These are phyloP conservation scores for Poliocrania exsul DNA, from an alignment of 2,797 vertebrate genomes.

Conservation along the genomic window DNA sequence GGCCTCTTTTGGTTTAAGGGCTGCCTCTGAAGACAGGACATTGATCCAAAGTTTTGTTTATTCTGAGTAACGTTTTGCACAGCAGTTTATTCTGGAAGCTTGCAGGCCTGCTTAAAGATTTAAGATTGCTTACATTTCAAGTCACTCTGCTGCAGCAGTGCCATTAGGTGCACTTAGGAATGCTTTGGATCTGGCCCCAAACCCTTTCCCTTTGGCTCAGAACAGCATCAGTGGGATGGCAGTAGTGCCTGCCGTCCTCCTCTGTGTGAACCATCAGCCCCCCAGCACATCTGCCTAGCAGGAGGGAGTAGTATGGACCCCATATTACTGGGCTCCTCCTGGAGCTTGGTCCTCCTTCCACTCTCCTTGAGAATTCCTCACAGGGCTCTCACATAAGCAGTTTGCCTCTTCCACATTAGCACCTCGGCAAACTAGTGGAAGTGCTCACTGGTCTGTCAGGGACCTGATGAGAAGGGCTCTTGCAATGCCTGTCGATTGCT, in stretches of 20 bases:
- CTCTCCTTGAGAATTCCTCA: not conserved
- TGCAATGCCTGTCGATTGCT: not conserved
- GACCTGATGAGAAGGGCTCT: not conserved
- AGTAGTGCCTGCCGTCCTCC: accelerated
- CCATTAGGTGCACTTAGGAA: not conserved
- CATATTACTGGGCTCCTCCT: accelerated
- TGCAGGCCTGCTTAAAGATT: not conserved
- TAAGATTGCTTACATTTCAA: not conserved
- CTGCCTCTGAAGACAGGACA: not conserved
- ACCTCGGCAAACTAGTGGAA: not conserved
- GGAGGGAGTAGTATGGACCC: accelerated
- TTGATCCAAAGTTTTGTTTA: not conserved
- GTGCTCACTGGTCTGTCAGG: not conserved
- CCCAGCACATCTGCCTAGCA: accelerated
- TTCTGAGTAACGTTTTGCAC: not conserved
- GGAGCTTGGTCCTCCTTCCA: not conserved
- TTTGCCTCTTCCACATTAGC: not conserved
- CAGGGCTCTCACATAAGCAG: accelerated
- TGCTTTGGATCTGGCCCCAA: not conserved
- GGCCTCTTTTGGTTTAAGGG: not conserved
- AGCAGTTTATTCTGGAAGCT: not conserved
- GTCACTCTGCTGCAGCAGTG: accelerated
- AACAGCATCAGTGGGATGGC: not conserved
- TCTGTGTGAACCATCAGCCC: accelerated
- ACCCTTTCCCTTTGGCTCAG: not conserved